Evolutionary conservation across 2,888 invertebrate species (phyloP).

Genomic region (Drosophila melanosoma): DNA sequence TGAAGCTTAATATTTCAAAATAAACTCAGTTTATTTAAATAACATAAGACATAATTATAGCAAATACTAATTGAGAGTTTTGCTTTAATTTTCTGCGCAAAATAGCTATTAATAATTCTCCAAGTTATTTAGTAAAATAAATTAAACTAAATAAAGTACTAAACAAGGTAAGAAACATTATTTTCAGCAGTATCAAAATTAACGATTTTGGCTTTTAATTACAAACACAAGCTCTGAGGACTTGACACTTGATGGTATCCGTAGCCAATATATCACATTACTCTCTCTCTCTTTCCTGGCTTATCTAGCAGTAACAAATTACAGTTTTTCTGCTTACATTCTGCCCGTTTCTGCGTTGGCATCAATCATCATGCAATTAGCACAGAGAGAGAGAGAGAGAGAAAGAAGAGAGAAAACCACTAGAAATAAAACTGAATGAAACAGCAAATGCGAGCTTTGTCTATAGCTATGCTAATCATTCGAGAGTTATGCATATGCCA

Average conservation of each 20-base stretch:
- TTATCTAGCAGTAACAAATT: slow-evolving; percentile 39
- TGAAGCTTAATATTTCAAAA: neutral
- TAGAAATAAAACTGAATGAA: slow-evolving; percentile 3
- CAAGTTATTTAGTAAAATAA: neutral
- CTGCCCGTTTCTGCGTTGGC: slow-evolving; percentile 24
- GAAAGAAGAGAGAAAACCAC: slow-evolving; percentile 6
- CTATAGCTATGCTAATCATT: slow-evolving; percentile 49
- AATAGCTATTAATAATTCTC: neutral
- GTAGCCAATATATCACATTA: slow-evolving; percentile 4
- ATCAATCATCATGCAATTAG: slow-evolving; percentile 56
- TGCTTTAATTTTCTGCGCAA: neutral
- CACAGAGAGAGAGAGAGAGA: slow-evolving; percentile 16
- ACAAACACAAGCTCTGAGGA: neutral
- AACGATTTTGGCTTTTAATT: neutral
- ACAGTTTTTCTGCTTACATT: slow-evolving; percentile 18
- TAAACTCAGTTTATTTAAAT: neutral
- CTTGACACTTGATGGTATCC: neutral
- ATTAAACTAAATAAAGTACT: neutral
- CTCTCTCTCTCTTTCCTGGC: neutral
- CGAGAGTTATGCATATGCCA: slow-evolving; percentile 45
- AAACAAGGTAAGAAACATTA: neutral
- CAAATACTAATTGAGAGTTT: neutral
- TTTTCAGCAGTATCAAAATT: neutral
- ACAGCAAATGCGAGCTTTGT: slow-evolving; percentile 4
- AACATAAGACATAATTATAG: neutral